Conservation (phyloP, 2,113 vertebrate genomes). For the Hippocampus zosterae region DNA sequence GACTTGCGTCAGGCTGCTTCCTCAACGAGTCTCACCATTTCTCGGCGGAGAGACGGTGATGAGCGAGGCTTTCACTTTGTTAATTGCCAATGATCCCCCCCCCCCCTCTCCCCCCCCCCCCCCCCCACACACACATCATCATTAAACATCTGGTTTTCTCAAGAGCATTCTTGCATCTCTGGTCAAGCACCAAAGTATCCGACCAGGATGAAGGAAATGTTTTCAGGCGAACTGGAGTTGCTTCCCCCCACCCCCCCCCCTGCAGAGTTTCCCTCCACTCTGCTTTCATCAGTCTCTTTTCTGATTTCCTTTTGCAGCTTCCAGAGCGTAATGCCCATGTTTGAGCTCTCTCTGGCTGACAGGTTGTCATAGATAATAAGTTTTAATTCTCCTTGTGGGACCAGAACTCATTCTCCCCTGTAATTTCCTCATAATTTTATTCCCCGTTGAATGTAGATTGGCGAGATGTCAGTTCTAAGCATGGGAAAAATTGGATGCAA, state of each 20-base stretch:
- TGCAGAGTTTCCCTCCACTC: constrained; percentile 49
- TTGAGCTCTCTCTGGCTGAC: constrained; percentile 71
- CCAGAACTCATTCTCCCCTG: constrained; percentile 69
- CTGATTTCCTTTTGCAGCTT: constrained; percentile 53
- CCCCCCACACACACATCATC: constrained; percentile 19
- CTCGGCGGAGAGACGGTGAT: constrained; percentile 65
- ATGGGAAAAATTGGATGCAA: constrained; percentile 46
- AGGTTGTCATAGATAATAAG: constrained; percentile 80
- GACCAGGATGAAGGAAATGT: constrained; percentile 38
- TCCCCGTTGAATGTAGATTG: constrained; percentile 72
- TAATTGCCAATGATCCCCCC: constrained; percentile 48
- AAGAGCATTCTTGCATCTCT: background rate
- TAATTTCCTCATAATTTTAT: constrained; percentile 76
- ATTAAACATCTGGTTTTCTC: constrained; percentile 16
- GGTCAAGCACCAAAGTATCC: constrained; percentile 10
- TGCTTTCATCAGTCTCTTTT: constrained; percentile 49
- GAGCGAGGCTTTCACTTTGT: constrained; percentile 50
- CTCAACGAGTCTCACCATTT: constrained; percentile 63
- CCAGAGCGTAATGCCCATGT: constrained; percentile 62
- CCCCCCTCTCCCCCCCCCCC: no score
- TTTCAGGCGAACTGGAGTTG: constrained; percentile 32
- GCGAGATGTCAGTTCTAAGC: constrained; percentile 65
- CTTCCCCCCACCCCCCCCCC: constrained; percentile 29
- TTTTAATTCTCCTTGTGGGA: constrained; percentile 75
- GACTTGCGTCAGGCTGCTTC: constrained; percentile 69